Conservation (phyloP, 2,888 invertebrate species). For the Stenodera caucasica region DNA sequence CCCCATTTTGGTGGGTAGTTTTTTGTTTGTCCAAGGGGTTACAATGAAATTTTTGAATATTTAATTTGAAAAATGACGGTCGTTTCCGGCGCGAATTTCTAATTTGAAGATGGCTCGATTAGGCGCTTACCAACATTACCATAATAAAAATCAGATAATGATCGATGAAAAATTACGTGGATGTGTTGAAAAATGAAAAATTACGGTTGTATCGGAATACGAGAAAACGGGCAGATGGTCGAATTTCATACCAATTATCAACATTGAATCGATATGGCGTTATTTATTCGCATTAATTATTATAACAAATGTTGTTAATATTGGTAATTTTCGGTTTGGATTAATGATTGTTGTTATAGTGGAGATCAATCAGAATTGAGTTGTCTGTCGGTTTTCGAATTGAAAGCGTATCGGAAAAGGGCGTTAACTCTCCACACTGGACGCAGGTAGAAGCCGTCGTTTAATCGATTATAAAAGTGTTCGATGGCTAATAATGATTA, state of each 20-base stretch:
- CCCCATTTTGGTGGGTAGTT: neutral
- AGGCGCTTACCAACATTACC: neutral
- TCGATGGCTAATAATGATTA: constrained; percentile 48
- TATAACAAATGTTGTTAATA: no score
- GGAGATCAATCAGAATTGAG: constrained; percentile 2
- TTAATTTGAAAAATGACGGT: neutral
- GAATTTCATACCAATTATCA: constrained; percentile 48
- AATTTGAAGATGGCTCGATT: neutral
- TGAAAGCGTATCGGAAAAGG: constrained; percentile 29
- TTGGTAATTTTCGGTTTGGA: neutral
- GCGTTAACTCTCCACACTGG: constrained; percentile 1
- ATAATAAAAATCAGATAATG: constrained; percentile 3
- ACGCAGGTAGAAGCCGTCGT: constrained; percentile 41
- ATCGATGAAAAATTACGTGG: neutral
- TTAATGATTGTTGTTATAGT: neutral
- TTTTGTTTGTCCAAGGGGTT: neutral
- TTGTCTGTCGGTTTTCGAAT: constrained; percentile 1
- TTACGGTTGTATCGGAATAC: constrained; percentile 29
- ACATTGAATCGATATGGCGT: constrained; percentile 31
- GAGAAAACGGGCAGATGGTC: constrained; percentile 45
- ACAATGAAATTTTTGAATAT: neutral
- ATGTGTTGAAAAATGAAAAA: neutral
- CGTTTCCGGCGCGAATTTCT: constrained; percentile 4
- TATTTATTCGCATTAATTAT: no score
- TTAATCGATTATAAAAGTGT: constrained; percentile 49